Conservation (phyloP, 2,113 vertebrate species). For the Caranx ignobilis region DNA sequence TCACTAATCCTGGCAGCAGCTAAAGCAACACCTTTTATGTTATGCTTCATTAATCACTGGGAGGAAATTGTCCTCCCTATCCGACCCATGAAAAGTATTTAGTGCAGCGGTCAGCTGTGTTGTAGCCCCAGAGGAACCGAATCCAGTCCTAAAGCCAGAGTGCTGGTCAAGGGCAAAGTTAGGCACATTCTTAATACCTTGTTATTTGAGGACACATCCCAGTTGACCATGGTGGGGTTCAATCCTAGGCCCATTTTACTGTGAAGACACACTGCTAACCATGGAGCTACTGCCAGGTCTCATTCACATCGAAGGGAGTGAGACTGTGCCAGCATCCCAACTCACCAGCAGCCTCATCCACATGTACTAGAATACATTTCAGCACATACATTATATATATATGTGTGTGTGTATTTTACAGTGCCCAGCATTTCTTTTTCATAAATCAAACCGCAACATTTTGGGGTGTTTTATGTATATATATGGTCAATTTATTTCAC, state of each 20-base stretch:
- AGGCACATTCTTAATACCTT: not conserved
- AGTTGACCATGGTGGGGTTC: not conserved
- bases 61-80: slow-evolving; percentile 26
- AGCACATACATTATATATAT: not conserved
- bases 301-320: not conserved
- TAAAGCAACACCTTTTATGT: slow-evolving; percentile 13
- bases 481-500: slow-evolving; percentile 7
- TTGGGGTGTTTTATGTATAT: slow-evolving; percentile 11
- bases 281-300: not conserved
- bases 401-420: slow-evolving; percentile 3
- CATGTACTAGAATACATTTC: not conserved
- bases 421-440: not conserved
- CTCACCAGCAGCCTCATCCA: not conserved
- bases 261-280: not conserved
- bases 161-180: not conserved
- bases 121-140: slow-evolving; percentile 14
- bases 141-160: slow-evolving; percentile 2
- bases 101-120: slow-evolving; percentile 11
- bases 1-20: not conserved
- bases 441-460: slow-evolving; percentile 2
- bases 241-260: not conserved
- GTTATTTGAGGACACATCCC: slow-evolving; percentile 7
- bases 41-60: slow-evolving; percentile 29
- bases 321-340: not conserved
- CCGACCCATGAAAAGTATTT: slow-evolving; percentile 17